Conservation (phyloP, 2,797 vertebrate species). For the Ficedula albicollis region DNA sequence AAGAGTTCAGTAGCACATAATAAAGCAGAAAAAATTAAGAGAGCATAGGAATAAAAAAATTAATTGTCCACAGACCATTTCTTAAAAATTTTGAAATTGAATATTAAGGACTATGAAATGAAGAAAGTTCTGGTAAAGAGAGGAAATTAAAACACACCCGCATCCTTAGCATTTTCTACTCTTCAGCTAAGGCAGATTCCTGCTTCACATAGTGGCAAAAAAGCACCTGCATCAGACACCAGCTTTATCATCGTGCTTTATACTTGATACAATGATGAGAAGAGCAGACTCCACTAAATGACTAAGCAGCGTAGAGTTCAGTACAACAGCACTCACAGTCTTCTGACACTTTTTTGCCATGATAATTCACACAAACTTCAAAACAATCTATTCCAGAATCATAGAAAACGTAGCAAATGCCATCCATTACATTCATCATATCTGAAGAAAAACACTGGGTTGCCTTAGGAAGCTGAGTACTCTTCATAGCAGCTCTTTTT, state of each 20-base stretch:
- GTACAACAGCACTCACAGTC: not conserved
- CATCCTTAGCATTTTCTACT: not conserved
- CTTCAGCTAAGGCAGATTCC: not conserved
- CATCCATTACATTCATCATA: not conserved
- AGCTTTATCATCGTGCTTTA: not conserved
- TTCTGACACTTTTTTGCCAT: not conserved
- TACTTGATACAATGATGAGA: not conserved
- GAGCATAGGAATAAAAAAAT: not conserved
- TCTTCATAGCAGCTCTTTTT: not conserved
- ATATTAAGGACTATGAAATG: not conserved
- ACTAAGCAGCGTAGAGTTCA: conserved; percentile 24
- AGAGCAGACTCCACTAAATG: not conserved
- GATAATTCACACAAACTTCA: not conserved
- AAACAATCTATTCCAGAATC: not conserved
- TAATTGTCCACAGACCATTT: not conserved
- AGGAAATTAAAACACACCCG: not conserved
- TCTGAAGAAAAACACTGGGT: not conserved
- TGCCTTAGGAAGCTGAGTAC: not conserved
- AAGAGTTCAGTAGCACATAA: not conserved
- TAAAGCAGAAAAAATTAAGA: not conserved
- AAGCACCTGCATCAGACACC: not conserved
- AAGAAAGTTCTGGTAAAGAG: not conserved
- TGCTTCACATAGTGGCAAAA: not conserved
- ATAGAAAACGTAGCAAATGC: not conserved
- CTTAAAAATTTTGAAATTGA: not conserved